Percentiles rank a stretch among this genome's conserved stretches.
phyloP scores from a whole-genome alignment of 2,113 vertebrate species.

The Ophthalmolycus amberensis region DNA sequence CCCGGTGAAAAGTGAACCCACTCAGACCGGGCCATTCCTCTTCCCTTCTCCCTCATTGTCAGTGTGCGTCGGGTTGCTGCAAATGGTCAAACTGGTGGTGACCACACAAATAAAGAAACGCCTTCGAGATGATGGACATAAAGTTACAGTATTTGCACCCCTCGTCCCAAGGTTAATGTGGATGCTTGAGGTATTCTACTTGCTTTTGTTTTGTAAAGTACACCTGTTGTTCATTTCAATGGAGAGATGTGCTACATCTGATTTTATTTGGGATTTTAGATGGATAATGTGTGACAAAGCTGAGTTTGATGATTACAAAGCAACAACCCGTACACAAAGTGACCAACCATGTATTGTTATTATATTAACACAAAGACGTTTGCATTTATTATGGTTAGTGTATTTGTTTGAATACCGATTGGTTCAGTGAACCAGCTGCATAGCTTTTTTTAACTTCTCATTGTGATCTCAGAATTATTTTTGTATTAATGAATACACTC shows the following conservation, averaged over 20 bases:
- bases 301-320: not conserved
- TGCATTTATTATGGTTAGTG: not conserved
- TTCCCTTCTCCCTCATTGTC: slow-evolving; percentile 59
- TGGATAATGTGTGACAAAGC: not conserved
- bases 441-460: not conserved
- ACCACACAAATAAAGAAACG: slow-evolving; percentile 25
- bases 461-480: not conserved
- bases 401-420: not conserved
- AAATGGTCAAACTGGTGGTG: slow-evolving; percentile 52
- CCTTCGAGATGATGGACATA: slow-evolving; percentile 4
- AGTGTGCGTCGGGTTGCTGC: slow-evolving; percentile 31
- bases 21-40: slow-evolving; percentile 62
- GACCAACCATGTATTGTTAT: not conserved
- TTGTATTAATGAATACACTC: not conserved
- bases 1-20: slow-evolving; percentile 62
- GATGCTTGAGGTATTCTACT: not conserved
- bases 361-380: not conserved
- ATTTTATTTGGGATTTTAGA: not conserved
- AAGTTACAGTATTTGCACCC: not conserved
- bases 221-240: not conserved
- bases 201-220: not conserved
- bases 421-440: not conserved
- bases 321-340: not conserved
- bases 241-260: not conserved
- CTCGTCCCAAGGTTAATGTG: not conserved